Percentiles rank a stretch among this genome's conserved stretches.
phyloP scores from a whole-genome alignment of 2,113 vertebrate genomes.

The Bagarius yarrelli region DNA sequence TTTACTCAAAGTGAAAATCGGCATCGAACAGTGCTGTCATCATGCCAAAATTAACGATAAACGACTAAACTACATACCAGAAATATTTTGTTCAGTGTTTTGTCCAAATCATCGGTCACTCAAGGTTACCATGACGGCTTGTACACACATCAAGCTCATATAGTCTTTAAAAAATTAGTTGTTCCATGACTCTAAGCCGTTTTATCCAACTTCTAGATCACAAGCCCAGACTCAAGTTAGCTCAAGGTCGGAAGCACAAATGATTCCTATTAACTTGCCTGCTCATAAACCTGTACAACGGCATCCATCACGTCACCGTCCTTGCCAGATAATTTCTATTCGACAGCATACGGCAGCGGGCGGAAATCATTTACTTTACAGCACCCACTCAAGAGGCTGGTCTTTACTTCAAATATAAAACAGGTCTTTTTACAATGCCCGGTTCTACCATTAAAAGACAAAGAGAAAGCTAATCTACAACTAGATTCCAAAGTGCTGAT shows the following conservation, averaged over 20 bases:
- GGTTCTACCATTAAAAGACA: constrained; percentile 31
- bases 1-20: neutral
- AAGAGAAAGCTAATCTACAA: constrained; percentile 40
- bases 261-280: constrained; percentile 44
- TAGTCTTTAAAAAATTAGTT: neutral
- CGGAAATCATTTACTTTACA: constrained; percentile 50
- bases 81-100: constrained; percentile 1
- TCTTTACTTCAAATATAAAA: constrained; percentile 37
- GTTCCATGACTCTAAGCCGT: constrained; percentile 12
- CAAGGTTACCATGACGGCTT: neutral
- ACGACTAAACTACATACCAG: neutral
- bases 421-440: constrained; percentile 35
- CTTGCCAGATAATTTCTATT: constrained; percentile 50
- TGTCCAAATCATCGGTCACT: neutral
- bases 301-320: constrained; percentile 51
- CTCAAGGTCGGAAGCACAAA: constrained; percentile 29
- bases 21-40: constrained; percentile 11
- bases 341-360: constrained; percentile 45
- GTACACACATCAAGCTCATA: neutral
- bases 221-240: constrained; percentile 19
- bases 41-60: constrained; percentile 5
- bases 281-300: constrained; percentile 48
- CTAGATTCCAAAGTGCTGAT: constrained; percentile 43
- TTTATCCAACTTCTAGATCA: constrained; percentile 31
- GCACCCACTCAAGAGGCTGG: constrained; percentile 37